These are phyloP conservation scores for Microctonus brassicae DNA, from an alignment of 2,888 invertebrate species.

Conservation along the genomic window DNA sequence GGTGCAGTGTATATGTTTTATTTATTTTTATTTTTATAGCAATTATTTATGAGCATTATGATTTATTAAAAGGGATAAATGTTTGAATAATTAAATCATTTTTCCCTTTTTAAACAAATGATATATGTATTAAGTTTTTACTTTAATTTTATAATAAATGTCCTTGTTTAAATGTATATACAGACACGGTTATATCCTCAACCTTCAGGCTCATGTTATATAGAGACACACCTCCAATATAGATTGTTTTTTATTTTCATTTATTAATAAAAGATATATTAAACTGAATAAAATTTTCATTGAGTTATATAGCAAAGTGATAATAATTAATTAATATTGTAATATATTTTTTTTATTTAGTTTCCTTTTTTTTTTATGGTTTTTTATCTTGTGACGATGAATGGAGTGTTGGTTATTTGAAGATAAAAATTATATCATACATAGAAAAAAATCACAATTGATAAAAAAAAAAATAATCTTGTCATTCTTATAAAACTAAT, in stretches of 20 bases:
- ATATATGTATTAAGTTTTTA: not conserved
- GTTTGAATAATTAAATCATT: no score
- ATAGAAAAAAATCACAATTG: not conserved
- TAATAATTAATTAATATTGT: not conserved
- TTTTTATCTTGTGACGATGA: not conserved
- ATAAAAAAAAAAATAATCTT: conserved; percentile 4
- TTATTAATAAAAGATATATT: not conserved
- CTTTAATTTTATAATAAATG: not conserved
- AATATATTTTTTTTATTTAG: not conserved
- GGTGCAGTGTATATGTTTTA: no score
- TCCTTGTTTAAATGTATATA: not conserved
- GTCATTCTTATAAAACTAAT: not conserved
- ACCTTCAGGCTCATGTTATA: not conserved
- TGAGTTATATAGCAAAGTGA: not conserved
- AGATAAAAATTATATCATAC: not conserved
- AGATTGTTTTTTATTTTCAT: not conserved
- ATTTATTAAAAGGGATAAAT: no score
- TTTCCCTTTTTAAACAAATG: no score
- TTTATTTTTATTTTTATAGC: no score
- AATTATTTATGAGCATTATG: no score
- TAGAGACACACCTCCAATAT: not conserved
- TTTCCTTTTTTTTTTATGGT: not conserved
- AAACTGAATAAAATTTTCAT: not conserved
- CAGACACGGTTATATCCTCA: not conserved
- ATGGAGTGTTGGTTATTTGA: not conserved